These are phyloP conservation scores for Gastrophysa polygoni DNA, from an alignment of 2,888 invertebrate species.

Conservation along the genomic window DNA sequence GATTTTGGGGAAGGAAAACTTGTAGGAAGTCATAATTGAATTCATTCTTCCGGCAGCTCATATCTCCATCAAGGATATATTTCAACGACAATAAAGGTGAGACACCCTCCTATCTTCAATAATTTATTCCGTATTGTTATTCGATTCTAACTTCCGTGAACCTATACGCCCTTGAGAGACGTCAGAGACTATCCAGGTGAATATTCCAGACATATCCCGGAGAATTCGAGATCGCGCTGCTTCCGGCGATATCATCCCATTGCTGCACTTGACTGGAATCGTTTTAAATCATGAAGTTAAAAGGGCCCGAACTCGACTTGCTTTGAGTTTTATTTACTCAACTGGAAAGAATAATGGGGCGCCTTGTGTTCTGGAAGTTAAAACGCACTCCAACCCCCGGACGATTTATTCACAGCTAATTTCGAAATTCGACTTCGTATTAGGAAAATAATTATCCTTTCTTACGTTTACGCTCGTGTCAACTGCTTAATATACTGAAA, in stretches of 20 bases:
- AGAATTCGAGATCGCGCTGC: neutral
- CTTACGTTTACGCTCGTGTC: neutral
- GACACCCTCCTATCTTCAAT: no score
- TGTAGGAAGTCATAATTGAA: no score
- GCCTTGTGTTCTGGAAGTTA: constrained; percentile 28
- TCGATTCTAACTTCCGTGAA: no score
- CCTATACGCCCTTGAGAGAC: neutral
- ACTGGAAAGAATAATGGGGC: constrained; percentile 14
- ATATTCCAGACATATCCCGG: neutral
- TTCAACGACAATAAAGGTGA: no score
- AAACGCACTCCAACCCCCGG: constrained; percentile 21
- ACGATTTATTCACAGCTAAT: constrained; percentile 24
- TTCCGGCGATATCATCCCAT: constrained; percentile 13
- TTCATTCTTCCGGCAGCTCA: no score
- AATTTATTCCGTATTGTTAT: no score
- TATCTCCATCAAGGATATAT: no score
- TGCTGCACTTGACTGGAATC: constrained; percentile 29
- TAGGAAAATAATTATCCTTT: neutral
- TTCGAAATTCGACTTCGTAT: constrained; percentile 2
- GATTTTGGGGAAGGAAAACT: no score
- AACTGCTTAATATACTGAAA: neutral
- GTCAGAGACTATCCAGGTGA: neutral
- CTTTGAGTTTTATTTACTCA: constrained; percentile 19
- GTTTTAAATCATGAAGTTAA: constrained; percentile 30
- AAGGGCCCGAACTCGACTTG: constrained; percentile 12